These are phyloP conservation scores for Phania funesta DNA, from an alignment of 2,888 invertebrate species.

Conservation along the genomic window DNA sequence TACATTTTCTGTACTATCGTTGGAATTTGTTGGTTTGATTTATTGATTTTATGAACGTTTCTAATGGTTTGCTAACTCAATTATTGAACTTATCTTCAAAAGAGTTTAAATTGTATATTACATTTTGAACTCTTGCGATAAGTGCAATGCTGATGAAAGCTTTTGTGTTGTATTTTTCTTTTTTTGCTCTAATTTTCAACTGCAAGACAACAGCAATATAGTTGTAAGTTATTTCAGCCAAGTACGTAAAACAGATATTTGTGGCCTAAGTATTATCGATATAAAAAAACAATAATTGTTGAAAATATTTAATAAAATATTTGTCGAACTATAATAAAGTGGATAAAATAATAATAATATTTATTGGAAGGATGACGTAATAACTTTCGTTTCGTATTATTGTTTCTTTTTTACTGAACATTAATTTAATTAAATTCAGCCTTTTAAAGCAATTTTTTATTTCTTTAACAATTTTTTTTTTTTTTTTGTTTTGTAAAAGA, in stretches of 20 bases:
- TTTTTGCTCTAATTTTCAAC: neutral
- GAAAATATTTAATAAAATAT: too few species aligned
- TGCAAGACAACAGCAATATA: slow-evolving; percentile 7
- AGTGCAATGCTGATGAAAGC: slow-evolving; percentile 13
- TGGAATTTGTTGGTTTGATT: slow-evolving; percentile 29
- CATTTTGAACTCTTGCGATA: neutral
- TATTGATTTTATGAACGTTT: slow-evolving; percentile 42
- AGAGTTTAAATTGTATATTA: slow-evolving; percentile 9
- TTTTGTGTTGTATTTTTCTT: neutral
- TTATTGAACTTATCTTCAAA: slow-evolving; percentile 45
- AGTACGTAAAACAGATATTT: slow-evolving; percentile 15
- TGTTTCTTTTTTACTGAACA: too few species aligned
- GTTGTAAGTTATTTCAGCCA: neutral
- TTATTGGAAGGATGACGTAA: too few species aligned
- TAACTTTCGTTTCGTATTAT: too few species aligned
- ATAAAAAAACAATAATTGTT: neutral
- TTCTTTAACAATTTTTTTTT: too few species aligned
- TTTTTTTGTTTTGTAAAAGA: too few species aligned
- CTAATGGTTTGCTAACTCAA: slow-evolving; percentile 48
- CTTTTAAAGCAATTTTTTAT: too few species aligned
- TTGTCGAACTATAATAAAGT: too few species aligned
- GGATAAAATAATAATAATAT: too few species aligned
- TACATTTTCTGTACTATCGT: neutral
- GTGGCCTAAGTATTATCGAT: neutral
- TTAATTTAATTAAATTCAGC: too few species aligned